Percentiles rank a stretch among this genome's conserved stretches.
These are phyloP conservation scores for Oncopeltus fasciatus DNA, from an alignment of 1,140 invertebrate species.

Conservation along the genomic window DNA sequence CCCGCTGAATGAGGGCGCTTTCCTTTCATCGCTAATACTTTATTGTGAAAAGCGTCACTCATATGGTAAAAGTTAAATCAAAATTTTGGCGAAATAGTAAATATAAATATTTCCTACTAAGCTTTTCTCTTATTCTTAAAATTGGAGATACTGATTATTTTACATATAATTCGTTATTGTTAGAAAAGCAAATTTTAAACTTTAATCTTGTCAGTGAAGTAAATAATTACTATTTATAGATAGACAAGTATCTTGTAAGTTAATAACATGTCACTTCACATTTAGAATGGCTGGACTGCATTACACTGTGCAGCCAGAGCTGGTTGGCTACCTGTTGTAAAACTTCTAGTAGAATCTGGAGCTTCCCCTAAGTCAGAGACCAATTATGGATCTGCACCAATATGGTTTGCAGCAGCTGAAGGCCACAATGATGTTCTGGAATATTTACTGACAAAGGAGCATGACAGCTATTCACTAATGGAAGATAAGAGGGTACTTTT, in stretches of 20 bases:
- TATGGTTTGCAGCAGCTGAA: constrained; percentile 93
- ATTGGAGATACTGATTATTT: too few relatives aligned
- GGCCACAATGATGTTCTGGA: constrained; percentile 91
- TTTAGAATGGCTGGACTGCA: constrained; percentile 85
- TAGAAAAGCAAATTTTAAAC: too few relatives aligned
- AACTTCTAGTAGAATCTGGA: constrained; percentile 85
- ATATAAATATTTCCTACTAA: too few relatives aligned
- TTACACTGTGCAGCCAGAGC: constrained; percentile 91
- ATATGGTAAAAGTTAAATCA: too few relatives aligned
- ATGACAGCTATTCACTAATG: constrained; percentile 92
- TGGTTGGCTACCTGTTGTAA: constrained; percentile 87
- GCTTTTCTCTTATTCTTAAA: too few relatives aligned
- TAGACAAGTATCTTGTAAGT: neutral
- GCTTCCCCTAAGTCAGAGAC: constrained; percentile 87
- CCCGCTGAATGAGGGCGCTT: too few relatives aligned
- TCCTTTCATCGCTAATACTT: too few relatives aligned
- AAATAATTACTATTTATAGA: too few relatives aligned
- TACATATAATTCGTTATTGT: constrained; percentile 6
- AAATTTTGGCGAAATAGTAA: too few relatives aligned
- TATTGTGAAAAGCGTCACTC: too few relatives aligned
- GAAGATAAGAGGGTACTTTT: constrained; percentile 69
- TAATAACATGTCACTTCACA: neutral
- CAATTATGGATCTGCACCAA: constrained; percentile 82
- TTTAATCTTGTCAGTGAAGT: too few relatives aligned
- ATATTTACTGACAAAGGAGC: constrained; percentile 92